Evolutionary conservation across 2,888 invertebrate species (phyloP), one percentile per base, ranked within the genome.

Genomic region (Tubulanus polymorphus): DNA sequence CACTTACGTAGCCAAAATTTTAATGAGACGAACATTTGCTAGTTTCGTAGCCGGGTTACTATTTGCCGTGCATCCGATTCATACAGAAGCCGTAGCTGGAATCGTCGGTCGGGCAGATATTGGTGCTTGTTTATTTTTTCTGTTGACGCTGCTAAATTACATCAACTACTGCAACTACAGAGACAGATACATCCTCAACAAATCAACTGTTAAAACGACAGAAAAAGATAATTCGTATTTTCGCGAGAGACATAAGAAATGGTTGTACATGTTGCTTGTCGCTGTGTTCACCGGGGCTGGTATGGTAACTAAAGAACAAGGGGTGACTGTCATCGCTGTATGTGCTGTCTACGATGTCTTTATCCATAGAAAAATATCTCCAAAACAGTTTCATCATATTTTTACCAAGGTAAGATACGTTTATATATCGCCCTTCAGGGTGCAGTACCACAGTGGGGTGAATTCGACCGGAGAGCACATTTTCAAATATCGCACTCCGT

Each of bases 61-160:
- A 37, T 97, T 97, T 78, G 93, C 96, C 30, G 87, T 89, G 1
- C 96, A 97, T 81, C 96, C 96, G 15, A 88, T 97, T 69, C 96
- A 96, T 82, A 91, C 93, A 2, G 97, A 97, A 80, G 94, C 96
- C 0, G 95, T 96, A 30, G 92, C 95, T 0, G 93, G 70, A 56
- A 61, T 78, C 50, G 96, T 97, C 15, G 97, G 97, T 1, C 85
- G 96, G 55, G 95, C 96, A 2, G 97, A 97, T 79, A 83, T 96
- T 45, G 88, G 92, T 27, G 91, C 94, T 15, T 92, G 93, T 76
- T 87, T 92, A 70, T 88, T 93, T 79, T 93, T 92, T 79, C 85
- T 95, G 59, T 82, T 91, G 60, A 88, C 93, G 65, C 89, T 95
- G 75, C 84, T 93, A 69, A 85, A 88, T 51, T 96, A 94, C 80